Base-by-base conservation (phyloP, 2,113 vertebrate genomes). In the Thomomys bottae region DNA sequence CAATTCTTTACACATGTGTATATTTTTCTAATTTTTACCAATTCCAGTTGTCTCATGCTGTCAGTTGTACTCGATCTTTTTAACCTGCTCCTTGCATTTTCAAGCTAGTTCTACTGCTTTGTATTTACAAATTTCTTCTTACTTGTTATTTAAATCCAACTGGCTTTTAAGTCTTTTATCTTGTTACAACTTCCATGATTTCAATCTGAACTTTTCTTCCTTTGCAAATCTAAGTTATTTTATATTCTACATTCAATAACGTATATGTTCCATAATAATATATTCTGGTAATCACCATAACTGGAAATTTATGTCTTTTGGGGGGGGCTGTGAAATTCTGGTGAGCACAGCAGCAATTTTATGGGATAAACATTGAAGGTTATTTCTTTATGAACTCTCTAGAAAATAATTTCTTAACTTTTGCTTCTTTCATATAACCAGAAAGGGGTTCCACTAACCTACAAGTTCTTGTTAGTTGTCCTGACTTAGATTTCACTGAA, bases 401-500 rank as follows among this genome's bases (percentile, higher is more conserved):
- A 67, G 63, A 76, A 76, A 38, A 64, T 7, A 59, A 84, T 24
- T 30, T 54, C 42, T 82, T 40, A n/a, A 79, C 8, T 87, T 80
- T 70, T 57, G 73, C 59, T 84, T 88, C 71, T 84, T 2, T 88
- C 20, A 23, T 2, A 45, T 12, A 80, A 73, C 2, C 28, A 73
- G 34, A 42, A 10, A 36, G 30, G 26, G 2, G 1, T 75, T 80
- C 67, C 45, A 61, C n/a, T 63, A 63, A 72, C 10, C 63, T 90
- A 79, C 38, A 23, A 61, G 30, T 32, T 91, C 73, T 84, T 87
- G 1, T 66, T 90, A 68, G 45, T 88, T 80, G 63, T 83, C 23
- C 26, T 85, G 70, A 80, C n/a, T 61, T 91, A 9, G 12, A 64
- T 79, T 83, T 83, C 84, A 61, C 26, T 72, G 24, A 2, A 80